Percentiles rank a stretch among this genome's conserved stretches.
phyloP scores from a whole-genome alignment of 1,140 invertebrate genomes.

The Acromyrmex charruanus region DNA sequence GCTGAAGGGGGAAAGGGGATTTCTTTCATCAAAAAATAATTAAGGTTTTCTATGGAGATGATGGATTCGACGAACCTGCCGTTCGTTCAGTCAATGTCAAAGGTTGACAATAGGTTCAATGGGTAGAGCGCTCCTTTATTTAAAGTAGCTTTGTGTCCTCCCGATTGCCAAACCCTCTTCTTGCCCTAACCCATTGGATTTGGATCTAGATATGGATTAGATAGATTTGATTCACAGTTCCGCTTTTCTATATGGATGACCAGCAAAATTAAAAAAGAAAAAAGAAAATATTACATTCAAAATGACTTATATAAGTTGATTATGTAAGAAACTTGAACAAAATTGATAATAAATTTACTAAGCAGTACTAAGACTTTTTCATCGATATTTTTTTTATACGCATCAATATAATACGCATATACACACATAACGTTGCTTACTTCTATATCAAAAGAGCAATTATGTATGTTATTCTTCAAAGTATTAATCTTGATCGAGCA shows the following conservation, averaged over 20 bases:
- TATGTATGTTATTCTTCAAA: background rate
- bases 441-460: background rate
- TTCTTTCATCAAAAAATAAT: constrained; percentile 87
- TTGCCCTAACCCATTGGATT: constrained; percentile 60
- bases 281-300: background rate
- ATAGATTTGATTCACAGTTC: constrained; percentile 54
- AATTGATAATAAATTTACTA: background rate
- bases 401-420: background rate
- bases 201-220: constrained; percentile 78
- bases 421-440: background rate
- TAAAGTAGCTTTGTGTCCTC: constrained; percentile 87
- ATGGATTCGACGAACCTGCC: constrained; percentile 84
- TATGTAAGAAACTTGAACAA: background rate
- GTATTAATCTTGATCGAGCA: background rate
- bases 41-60: constrained; percentile 87
- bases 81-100: constrained; percentile 87
- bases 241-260: constrained; percentile 57
- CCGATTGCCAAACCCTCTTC: constrained; percentile 75
- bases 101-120: constrained; percentile 86
- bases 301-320: background rate
- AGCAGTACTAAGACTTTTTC: background rate
- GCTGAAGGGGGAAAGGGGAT: constrained; percentile 68
- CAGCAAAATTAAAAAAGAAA: constrained; percentile 63
- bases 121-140: constrained; percentile 86
- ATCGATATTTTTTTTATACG: background rate